Evolutionary conservation across 2,888 invertebrate genomes (phyloP).

Genomic region (Zelleria hepariella): DNA sequence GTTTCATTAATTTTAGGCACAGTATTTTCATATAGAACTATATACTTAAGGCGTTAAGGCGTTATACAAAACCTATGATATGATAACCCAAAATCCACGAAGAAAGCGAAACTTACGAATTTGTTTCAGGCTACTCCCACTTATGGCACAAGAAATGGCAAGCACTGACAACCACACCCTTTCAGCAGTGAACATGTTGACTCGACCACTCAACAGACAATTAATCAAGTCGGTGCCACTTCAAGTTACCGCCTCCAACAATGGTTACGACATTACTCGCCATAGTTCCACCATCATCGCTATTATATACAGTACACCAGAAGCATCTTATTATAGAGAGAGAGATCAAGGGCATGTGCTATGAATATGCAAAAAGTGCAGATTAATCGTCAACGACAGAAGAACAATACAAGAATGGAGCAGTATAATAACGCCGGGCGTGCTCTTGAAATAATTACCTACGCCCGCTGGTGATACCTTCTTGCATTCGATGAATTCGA

Average conservation of each 20-base stretch:
- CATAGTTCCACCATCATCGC: not conserved
- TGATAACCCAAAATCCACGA: not conserved
- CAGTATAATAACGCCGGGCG: no score
- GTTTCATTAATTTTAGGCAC: no score
- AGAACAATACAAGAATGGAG: no score
- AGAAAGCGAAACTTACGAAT: constrained; percentile 1
- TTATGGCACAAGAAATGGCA: not conserved
- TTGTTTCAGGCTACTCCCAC: not conserved
- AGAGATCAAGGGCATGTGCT: constrained; percentile 12
- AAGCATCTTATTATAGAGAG: constrained; percentile 7
- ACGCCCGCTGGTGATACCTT: no score
- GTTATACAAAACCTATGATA: not conserved
- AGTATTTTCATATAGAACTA: no score
- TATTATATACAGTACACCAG: not conserved
- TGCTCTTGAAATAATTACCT: no score
- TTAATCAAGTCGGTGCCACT: not conserved
- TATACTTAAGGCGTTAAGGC: no score
- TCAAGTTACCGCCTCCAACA: not conserved
- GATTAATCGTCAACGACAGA: not conserved
- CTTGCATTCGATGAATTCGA: no score
- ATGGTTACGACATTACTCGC: not conserved
- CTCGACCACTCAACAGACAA: not conserved
- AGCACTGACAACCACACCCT: not conserved
- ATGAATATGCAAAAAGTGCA: constrained; percentile 1
- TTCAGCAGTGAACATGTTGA: not conserved